phyloP scores from a whole-genome alignment of 2,888 invertebrate species.

The Phyto melanocephala region DNA sequence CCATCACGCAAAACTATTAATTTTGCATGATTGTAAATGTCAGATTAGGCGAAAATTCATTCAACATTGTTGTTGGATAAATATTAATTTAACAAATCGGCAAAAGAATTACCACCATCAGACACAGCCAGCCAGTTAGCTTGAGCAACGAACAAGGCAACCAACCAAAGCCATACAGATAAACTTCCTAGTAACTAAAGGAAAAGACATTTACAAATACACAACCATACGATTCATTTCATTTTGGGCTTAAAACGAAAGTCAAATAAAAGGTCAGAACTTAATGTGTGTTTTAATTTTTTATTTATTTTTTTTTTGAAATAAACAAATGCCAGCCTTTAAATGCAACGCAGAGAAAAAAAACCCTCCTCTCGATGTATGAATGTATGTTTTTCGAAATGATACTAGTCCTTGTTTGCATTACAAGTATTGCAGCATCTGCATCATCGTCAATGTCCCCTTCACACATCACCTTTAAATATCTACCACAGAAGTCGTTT shows the following conservation, averaged over 20 bases:
- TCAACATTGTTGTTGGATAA: conserved; percentile 62
- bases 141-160: neutral
- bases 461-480: conserved; percentile 27
- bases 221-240: conserved; percentile 38
- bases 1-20: conserved; percentile 66
- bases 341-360: conserved; percentile 31
- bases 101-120: conserved; percentile 62
- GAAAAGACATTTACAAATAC: conserved; percentile 19
- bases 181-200: conserved; percentile 57
- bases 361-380: conserved; percentile 34
- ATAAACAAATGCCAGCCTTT: conserved; percentile 34
- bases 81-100: conserved; percentile 68
- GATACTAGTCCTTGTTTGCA: conserved; percentile 10
- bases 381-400: neutral
- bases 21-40: conserved; percentile 65
- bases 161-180: conserved; percentile 13
- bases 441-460: conserved; percentile 11
- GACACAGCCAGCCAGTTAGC: neutral
- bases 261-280: conserved; percentile 64
- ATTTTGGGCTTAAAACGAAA: conserved; percentile 47
- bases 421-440: conserved; percentile 4
- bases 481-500: conserved; percentile 53
- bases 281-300: conserved; percentile 57
- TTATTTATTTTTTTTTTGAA: neutral
- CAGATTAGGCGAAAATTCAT: conserved; percentile 65